Base-by-base conservation (phyloP, 2,797 vertebrate species). In the Gallinago nigripennis region DNA sequence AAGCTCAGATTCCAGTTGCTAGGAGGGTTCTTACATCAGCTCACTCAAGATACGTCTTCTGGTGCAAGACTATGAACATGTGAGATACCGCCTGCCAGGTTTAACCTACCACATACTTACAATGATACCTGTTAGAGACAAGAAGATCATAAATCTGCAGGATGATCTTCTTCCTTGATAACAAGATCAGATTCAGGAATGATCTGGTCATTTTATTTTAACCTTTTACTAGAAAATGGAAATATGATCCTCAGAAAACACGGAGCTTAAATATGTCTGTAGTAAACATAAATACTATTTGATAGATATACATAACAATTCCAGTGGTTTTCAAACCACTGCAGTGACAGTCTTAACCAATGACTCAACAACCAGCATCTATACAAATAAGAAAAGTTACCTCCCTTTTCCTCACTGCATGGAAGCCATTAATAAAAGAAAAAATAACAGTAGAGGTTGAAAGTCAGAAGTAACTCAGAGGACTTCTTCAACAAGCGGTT, bases 1-100 rank as follows among this genome's bases (percentile, higher is more conserved):
- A 93, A 92, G 39, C 60, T 90, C 25, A 80, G 63, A 82, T 93
- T 93, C 68, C 90, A 73, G 23, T 73, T 88, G 25, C 33, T 92
- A 70, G 58, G 33, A 92, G 33, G 39, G 41, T 88, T 92, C 63
- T 92, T 84, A 33, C 27, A 70, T 75, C 57, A 71, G 50, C 41
- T 64, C 33, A 46, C 68, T 84, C 31, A 53, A 87, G 45, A 54
- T 53, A 79, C 20, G 85, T 68, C 33, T 69, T 70, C 71, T 85
- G 54, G 24, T 70, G 81, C 63, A 88, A 80, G 50, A 31, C 39
- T 58, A 16, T 70, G 31, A 69, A 41, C 0, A 0, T 30, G 21
- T 45, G 23, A 78, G 51, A 64, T 50, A 28, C 21, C 33, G 14
- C 23, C 64, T 76, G 46, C 37, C 28, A 76, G 46, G 61, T 75